These are phyloP conservation scores for Microcaecilia unicolor DNA, from an alignment of 2,797 vertebrate species.

Conservation along the genomic window DNA sequence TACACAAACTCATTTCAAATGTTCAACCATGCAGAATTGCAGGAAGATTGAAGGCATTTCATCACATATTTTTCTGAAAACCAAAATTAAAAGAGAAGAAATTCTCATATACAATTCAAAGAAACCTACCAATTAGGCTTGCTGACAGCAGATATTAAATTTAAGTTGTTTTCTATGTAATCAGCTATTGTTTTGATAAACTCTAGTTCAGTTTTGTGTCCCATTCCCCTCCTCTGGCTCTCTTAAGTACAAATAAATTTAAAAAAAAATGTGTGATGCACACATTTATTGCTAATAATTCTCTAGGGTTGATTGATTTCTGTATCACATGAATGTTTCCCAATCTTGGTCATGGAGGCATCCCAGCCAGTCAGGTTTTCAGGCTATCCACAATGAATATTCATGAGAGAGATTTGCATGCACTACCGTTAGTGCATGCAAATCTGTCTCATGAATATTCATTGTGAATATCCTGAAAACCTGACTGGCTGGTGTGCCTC, in stretches of 20 bases:
- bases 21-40: constrained; percentile 78
- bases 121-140: constrained; percentile 24
- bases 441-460: too few relatives aligned
- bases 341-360: too few relatives aligned
- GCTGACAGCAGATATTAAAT: constrained; percentile 2
- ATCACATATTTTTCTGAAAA: constrained; percentile 13
- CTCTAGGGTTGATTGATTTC: constrained; percentile 1
- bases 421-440: too few relatives aligned
- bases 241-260: constrained; percentile 13
- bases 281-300: too few relatives aligned
- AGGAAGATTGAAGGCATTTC: constrained; percentile 57
- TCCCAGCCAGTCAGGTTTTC: too few relatives aligned
- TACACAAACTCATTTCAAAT: constrained; percentile 90
- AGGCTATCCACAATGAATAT: too few relatives aligned
- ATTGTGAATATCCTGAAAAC: too few relatives aligned
- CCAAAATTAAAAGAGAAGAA: constrained; percentile 45
- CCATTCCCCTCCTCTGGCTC: not conserved
- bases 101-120: constrained; percentile 23
- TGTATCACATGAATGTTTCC: too few relatives aligned
- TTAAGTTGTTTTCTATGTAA: not conserved
- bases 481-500: too few relatives aligned
- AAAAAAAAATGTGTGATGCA: not conserved
- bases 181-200: constrained; percentile 6
- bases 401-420: too few relatives aligned
- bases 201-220: constrained; percentile 6